These are phyloP conservation scores for Pelmatolapia mariae DNA, from an alignment of 2,113 vertebrate species.

Conservation along the genomic window DNA sequence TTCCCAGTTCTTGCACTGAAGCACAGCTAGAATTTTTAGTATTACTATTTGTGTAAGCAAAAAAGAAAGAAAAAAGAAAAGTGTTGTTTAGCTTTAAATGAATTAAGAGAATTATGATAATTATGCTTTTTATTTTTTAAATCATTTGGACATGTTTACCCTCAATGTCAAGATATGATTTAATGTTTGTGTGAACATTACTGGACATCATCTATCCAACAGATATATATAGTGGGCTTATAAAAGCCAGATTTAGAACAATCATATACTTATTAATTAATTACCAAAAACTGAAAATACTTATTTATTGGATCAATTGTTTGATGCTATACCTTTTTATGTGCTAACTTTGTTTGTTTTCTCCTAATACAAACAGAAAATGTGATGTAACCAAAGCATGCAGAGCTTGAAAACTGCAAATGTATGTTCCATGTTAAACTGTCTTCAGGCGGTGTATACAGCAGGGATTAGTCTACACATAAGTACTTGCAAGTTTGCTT, in stretches of 20 bases:
- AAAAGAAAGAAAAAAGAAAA: neutral
- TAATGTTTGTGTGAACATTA: neutral
- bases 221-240: neutral
- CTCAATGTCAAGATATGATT: neutral
- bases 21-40: neutral
- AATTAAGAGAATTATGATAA: neutral
- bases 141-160: neutral
- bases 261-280: neutral
- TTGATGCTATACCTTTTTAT: neutral
- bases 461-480: neutral
- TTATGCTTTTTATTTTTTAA: fast-evolving
- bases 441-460: neutral
- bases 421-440: neutral
- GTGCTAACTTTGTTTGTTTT: neutral
- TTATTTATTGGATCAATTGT: neutral
- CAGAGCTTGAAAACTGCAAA: neutral
- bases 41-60: neutral
- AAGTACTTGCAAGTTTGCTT: neutral
- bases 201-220: neutral
- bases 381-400: neutral
- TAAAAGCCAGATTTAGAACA: neutral
- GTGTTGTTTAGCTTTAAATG: neutral
- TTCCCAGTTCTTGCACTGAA: neutral
- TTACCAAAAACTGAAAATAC: neutral
- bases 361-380: neutral